These are phyloP conservation scores for Microtus ochrogaster DNA, from an alignment of 2,113 vertebrate species.

Conservation along the genomic window DNA sequence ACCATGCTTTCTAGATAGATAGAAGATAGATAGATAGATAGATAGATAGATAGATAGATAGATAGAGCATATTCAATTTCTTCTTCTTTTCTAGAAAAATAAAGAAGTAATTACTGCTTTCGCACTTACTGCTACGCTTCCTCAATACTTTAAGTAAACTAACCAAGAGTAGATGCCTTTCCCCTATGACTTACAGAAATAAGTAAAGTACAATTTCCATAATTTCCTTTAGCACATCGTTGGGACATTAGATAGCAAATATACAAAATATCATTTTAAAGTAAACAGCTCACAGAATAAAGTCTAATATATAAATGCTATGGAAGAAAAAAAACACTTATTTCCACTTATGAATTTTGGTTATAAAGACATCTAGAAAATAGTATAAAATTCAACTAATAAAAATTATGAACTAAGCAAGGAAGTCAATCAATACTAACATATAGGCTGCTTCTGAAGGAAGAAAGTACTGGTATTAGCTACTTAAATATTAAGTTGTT, in stretches of 20 bases:
- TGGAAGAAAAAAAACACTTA: background rate
- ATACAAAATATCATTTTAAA: background rate
- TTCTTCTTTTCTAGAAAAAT: background rate
- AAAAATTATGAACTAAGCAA: slow-evolving; percentile 48
- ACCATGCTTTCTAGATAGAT: background rate
- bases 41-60: no score
- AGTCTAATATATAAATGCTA: background rate
- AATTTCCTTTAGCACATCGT: slow-evolving; percentile 30
- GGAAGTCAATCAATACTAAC: slow-evolving; percentile 26
- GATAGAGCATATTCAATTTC: background rate
- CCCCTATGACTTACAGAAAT: slow-evolving; percentile 19
- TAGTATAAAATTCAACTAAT: background rate
- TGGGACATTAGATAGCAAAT: background rate
- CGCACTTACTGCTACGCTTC: background rate
- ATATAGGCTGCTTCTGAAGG: slow-evolving; percentile 50
- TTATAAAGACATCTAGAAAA: slow-evolving; percentile 25
- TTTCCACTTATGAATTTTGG: background rate
- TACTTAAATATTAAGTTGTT: slow-evolving; percentile 63
- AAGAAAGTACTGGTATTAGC: slow-evolving; percentile 2
- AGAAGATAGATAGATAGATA: no score
- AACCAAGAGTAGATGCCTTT: background rate
- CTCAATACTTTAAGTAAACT: slow-evolving; percentile 27
- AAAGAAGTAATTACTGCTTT: slow-evolving; percentile 38
- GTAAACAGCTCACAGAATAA: background rate
- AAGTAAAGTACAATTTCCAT: background rate